Evolutionary conservation across 2,888 invertebrate species (phyloP).

Genomic region (Corbicula japonica): DNA sequence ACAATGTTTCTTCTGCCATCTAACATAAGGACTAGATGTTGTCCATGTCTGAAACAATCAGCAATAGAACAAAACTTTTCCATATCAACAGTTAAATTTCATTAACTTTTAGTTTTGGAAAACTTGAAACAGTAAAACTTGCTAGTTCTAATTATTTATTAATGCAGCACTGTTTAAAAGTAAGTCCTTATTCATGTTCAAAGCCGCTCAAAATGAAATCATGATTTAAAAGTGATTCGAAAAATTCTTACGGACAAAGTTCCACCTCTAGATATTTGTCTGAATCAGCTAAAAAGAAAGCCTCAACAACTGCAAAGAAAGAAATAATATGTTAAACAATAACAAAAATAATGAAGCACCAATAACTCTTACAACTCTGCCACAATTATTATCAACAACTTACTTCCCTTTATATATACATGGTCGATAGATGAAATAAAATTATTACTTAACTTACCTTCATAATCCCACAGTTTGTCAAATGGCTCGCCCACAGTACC

Average conservation of each 20-base stretch:
- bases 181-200: no score
- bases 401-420: neutral
- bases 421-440: neutral
- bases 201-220: no score
- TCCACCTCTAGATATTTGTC: conserved; percentile 88
- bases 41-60: conserved; percentile 85
- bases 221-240: no score
- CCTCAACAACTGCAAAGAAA: conserved; percentile 87
- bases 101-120: no score
- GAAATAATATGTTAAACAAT: neutral
- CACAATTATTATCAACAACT: neutral
- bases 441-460: conserved; percentile 80
- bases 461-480: conserved; percentile 86
- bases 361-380: neutral
- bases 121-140: no score
- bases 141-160: no score
- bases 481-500: conserved; percentile 84
- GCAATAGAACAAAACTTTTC: no score
- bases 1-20: conserved; percentile 86
- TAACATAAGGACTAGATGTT: conserved; percentile 86
- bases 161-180: no score
- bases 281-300: conserved; percentile 87
- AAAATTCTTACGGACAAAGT: conserved; percentile 87
- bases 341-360: neutral
- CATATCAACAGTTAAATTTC: no score